phyloP scores from a whole-genome alignment of 2,113 vertebrate genomes.

The Gymnogyps californianus region DNA sequence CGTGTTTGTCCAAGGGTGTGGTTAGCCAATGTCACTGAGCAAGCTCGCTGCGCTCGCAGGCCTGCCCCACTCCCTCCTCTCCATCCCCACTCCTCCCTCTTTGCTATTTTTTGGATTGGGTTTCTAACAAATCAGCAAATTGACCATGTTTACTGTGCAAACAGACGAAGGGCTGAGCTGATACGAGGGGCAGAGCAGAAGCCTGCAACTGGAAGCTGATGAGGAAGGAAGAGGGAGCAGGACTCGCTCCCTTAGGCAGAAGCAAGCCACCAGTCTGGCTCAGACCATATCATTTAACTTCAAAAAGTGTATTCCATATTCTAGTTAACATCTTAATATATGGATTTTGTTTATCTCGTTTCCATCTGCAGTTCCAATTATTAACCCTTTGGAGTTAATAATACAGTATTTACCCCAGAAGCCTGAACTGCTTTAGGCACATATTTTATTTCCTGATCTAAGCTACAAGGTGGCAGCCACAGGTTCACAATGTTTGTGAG shows the following conservation, averaged over 20 bases:
- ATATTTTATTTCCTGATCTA: not conserved
- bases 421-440: not conserved
- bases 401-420: not conserved
- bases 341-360: not conserved
- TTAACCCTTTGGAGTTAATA: not conserved
- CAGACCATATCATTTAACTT: not conserved
- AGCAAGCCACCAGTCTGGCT: not conserved
- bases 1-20: not conserved
- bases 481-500: rapidly evolving
- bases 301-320: not conserved
- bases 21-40: not conserved
- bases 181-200: not conserved
- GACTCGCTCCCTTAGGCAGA: rapidly evolving
- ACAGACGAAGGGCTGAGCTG: not conserved
- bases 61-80: not conserved
- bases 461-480: not conserved
- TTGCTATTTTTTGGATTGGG: not conserved
- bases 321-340: not conserved
- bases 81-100: not conserved
- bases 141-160: not conserved
- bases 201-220: not conserved
- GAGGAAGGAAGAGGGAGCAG: not conserved
- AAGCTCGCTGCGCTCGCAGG: not conserved
- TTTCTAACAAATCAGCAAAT: not conserved
- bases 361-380: not conserved